These are phyloP conservation scores for Gopherus evgoodei DNA, from an alignment of 2,113 vertebrate species.

Conservation along the genomic window DNA sequence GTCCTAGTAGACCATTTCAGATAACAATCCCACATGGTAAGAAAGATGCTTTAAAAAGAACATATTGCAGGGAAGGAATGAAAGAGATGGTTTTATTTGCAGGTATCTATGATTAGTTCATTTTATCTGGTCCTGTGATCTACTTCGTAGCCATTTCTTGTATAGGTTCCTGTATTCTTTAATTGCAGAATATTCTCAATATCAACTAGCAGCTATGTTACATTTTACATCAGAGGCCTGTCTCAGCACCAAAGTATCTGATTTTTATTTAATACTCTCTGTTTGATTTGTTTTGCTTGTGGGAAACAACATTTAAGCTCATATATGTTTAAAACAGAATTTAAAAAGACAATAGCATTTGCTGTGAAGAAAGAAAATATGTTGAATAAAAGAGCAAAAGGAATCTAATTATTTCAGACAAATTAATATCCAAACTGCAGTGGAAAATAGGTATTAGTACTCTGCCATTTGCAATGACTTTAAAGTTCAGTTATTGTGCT, in stretches of 20 bases:
- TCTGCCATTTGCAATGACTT: not conserved
- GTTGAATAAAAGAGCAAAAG: not conserved
- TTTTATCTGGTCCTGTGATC: not conserved
- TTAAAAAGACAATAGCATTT: not conserved
- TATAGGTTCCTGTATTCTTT: not conserved
- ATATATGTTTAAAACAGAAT: not conserved
- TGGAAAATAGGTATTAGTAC: not conserved
- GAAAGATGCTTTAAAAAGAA: slow-evolving; percentile 59
- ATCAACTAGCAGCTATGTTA: not conserved
- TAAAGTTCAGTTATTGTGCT: not conserved
- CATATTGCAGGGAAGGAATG: not conserved
- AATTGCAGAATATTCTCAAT: not conserved
- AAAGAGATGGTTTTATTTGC: not conserved
- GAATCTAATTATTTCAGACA: not conserved
- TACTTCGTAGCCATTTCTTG: not conserved
- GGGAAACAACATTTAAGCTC: not conserved
- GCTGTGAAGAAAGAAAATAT: not conserved
- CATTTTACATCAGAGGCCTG: not conserved
- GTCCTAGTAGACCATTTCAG: slow-evolving; percentile 94
- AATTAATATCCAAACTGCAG: not conserved
- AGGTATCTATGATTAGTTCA: not conserved
- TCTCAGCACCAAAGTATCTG: not conserved
- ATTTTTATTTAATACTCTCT: not conserved
- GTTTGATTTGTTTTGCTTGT: not conserved
- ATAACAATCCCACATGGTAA: slow-evolving; percentile 97